Evolutionary conservation across 2,113 vertebrate genomes (phyloP), one percentile per base, ranked within the genome.

Genomic region (Craseonycteris thonglongyai): DNA sequence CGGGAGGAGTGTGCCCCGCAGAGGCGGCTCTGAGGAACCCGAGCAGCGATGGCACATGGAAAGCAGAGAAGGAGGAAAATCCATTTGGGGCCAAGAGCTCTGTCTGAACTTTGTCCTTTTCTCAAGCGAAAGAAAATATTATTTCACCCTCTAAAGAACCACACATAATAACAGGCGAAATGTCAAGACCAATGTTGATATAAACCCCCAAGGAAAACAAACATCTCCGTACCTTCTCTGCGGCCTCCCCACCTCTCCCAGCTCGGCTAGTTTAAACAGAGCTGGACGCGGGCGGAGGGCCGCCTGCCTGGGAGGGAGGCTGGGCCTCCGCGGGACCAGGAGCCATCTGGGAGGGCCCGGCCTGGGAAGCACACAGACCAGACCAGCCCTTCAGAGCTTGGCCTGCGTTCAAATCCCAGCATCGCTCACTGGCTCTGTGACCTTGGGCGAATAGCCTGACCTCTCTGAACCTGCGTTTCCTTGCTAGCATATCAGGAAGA

Each of bases 51-150:
- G 93, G 93, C 93, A 88, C 95, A 78, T 59, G 94, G 56, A 90
- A 94, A 93, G 92, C 95, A 88, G 84, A 83, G 92, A 78, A 96
- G 93, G 93, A 97, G 96, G 95, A 96, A 97, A 98, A 98, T 98
- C 98, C 10, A 98, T 97, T 97, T 96, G 91, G 97, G 97, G 98
- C 97, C 98, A 98, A 98, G 98, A 95, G 97, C 97, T 97, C 97
- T 96, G 95, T 97, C 97, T 98, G 98, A 98, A 98, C 98, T 98
- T 98, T 98, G 98, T 98, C 98, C 98, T 98, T 98, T 98, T 98
- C 98, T 98, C 98, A 98, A 98, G 98, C 97, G 98, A 98, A 98
- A 98, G 98, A 98, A 98, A 98, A 98, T 98, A 98, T 98, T 98
- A 98, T 98, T 98, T 98, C 98, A 98, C 98, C 98, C 98, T 98